These are phyloP conservation scores for Ranitomeya imitator DNA, from an alignment of 2,113 vertebrate species.

Conservation along the genomic window DNA sequence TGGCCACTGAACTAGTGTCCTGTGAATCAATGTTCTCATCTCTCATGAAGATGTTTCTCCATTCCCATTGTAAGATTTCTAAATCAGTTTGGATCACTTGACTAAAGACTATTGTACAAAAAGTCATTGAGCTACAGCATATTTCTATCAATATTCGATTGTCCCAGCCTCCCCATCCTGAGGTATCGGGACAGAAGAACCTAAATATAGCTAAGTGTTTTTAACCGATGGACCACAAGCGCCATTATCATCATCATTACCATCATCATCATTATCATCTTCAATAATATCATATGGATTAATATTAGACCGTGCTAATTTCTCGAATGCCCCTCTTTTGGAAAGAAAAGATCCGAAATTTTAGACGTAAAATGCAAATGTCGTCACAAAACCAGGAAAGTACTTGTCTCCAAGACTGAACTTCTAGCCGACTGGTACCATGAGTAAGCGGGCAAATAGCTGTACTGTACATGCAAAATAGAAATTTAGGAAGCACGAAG, in stretches of 20 bases:
- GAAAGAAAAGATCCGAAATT: neutral
- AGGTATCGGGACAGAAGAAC: neutral
- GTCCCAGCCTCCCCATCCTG: neutral
- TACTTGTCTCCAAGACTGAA: too few relatives aligned
- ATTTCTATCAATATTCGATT: neutral
- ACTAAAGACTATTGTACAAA: too few relatives aligned
- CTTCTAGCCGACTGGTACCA: too few relatives aligned
- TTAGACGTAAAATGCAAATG: neutral
- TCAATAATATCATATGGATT: neutral
- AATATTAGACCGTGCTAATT: neutral
- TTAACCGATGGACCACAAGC: neutral
- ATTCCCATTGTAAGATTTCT: too few relatives aligned
- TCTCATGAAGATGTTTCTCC: too few relatives aligned
- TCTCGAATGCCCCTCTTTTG: neutral
- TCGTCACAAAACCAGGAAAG: neutral
- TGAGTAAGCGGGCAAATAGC: too few relatives aligned
- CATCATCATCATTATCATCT: neutral
- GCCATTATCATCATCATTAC: neutral
- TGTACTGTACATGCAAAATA: too few relatives aligned
- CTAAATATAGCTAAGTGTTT: neutral
- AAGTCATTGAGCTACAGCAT: too few relatives aligned
- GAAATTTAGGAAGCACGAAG: too few relatives aligned
- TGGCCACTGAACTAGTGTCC: too few relatives aligned
- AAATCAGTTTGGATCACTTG: neutral
- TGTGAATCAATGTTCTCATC: too few relatives aligned